Base-by-base conservation (phyloP, 2,797 vertebrate species). In the Pempheris klunzingeri region DNA sequence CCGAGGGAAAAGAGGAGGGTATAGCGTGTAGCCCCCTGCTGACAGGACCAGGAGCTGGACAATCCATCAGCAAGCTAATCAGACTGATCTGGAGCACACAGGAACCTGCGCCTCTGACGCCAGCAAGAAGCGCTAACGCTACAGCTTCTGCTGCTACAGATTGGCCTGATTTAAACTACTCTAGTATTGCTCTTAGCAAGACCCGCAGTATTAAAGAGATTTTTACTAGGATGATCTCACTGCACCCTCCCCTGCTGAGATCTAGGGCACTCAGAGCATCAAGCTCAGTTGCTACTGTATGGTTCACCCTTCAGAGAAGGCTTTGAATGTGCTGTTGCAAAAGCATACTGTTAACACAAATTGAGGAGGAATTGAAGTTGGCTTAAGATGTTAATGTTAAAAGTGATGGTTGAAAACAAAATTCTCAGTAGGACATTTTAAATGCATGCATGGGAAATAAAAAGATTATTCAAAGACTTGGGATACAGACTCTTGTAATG, bases 21-120 rank as follows among this genome's bases (percentile, higher is more conserved):
- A 58, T 63, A 60, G 74, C 50, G 30, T 52, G 71, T 66, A 66
- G 63, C 69, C 66, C 84, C 89, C 86, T 26, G 77, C 91, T 91
- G 89, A 87, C 85, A 92, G 62, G 89, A 81, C 81, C 83, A 71
- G 77, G 78, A 55, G 28, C 81, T 66, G 83, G 85, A 87, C 90
- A 91, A 93, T 93, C 91, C 87, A 91, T 93, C 91, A 92, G 91
- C 78, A 46, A 82, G 86, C 86, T 93, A 93, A 94, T 94, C 92
- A 94, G 92, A 88, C 87, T 91, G 86, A 92, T 91, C 89, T 88
- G 87, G 81, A 91, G 89, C 89, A 84, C 52, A 81, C 50, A 70
- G 80, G 46, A 66, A 86, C 83, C 46, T 11, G 24, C 18, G 74
- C 69, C 84, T 84, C 68, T 81, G 77, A 88, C 39, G 67, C 50